Conservation (phyloP, 2,113 vertebrate species). For the Corythaixoides concolor region DNA sequence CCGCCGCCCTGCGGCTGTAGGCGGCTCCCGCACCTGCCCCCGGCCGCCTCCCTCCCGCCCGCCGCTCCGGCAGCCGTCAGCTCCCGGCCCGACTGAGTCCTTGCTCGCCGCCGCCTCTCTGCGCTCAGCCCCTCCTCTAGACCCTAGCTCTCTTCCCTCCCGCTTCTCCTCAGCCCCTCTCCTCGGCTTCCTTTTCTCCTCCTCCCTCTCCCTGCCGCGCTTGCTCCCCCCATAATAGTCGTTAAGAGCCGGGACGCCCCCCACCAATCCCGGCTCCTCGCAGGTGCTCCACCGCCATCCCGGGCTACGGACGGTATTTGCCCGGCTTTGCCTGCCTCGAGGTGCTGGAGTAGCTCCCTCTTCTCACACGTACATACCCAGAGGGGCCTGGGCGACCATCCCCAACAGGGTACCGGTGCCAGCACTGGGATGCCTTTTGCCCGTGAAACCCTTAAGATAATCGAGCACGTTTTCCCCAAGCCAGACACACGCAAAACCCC, state of each 20-base stretch:
- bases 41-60: not conserved
- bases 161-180: not conserved
- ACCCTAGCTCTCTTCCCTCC: not conserved
- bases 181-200: not conserved
- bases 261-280: not conserved
- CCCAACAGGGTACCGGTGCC: not conserved
- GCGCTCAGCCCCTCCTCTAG: constrained; percentile 24
- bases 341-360: not conserved
- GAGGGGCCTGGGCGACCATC: not conserved
- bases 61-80: not conserved
- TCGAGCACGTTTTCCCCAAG: fast-evolving
- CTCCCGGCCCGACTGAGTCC: not conserved
- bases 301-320: too few species aligned
- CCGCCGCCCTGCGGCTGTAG: not conserved
- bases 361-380: fast-evolving
- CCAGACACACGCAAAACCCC: not conserved
- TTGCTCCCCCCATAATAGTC: not conserved
- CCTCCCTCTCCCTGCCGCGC: not conserved
- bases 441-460: not conserved
- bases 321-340: not conserved
- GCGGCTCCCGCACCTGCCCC: not conserved
- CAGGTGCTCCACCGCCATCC: not conserved
- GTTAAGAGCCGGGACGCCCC: not conserved
- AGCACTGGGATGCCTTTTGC: not conserved
- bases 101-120: not conserved